Conservation (phyloP, 2,888 invertebrate species). For the Drosophila stalkeri region DNA sequence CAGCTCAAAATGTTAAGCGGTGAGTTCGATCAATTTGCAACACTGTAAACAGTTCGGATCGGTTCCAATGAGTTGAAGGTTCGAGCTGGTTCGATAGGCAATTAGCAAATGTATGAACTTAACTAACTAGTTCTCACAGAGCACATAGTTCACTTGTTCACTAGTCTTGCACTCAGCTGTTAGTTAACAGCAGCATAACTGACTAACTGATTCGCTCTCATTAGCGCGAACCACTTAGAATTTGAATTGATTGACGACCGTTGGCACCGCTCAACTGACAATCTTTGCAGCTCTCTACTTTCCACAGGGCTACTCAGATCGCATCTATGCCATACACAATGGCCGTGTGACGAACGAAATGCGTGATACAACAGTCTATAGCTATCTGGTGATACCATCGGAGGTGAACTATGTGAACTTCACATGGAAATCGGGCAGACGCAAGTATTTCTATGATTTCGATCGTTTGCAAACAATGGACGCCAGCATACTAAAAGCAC, state of each 20-base stretch:
- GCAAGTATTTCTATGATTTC: conserved; percentile 94
- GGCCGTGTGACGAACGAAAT: conserved; percentile 94
- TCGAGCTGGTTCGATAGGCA: not conserved
- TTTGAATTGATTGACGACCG: not conserved
- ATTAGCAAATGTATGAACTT: not conserved
- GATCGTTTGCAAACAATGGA: conserved; percentile 94
- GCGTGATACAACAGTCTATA: conserved; percentile 95
- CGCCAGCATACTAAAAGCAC: conserved; percentile 92
- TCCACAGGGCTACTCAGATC: conserved; percentile 80
- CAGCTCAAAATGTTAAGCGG: conserved; percentile 96
- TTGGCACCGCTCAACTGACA: conserved; percentile 5
- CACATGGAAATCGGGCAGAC: conserved; percentile 94
- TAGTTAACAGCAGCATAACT: not conserved
- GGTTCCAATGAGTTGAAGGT: not conserved
- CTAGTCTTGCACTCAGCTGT: not conserved
- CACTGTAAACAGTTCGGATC: not conserved
- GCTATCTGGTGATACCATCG: conserved; percentile 94
- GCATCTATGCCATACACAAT: conserved; percentile 94
- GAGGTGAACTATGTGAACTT: conserved; percentile 96
- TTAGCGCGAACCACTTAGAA: not conserved
- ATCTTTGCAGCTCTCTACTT: conserved; percentile 75
- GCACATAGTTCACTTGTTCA: not conserved
- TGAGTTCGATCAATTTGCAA: conserved; percentile 83
- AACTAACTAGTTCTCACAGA: not conserved
- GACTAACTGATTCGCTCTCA: not conserved